Evolutionary conservation across 2,888 invertebrate genomes (phyloP).

Genomic region (Lepidocyrtinus sp.): DNA sequence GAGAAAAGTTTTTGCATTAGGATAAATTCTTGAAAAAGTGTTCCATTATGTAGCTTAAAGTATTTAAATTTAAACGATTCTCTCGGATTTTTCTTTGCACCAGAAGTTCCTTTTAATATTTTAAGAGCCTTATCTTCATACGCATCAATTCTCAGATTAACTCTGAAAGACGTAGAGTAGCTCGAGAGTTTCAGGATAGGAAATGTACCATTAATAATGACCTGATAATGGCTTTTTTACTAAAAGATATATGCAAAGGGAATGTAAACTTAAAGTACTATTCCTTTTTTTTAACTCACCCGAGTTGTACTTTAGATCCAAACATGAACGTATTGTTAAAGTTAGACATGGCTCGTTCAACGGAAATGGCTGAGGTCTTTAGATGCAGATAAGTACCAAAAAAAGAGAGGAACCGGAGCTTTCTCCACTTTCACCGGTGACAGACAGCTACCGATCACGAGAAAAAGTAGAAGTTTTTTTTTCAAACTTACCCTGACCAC

Average conservation of each 20-base stretch:
- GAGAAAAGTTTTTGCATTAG: not conserved
- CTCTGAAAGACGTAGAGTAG: too few relatives aligned
- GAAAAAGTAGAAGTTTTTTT: too few relatives aligned
- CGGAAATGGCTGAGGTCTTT: constrained; percentile 81
- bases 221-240: constrained; percentile 5
- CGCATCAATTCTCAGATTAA: constrained; percentile 6
- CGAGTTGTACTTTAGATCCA: constrained; percentile 82
- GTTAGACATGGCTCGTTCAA: constrained; percentile 95
- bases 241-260: not conserved
- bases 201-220: not conserved
- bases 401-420: too few relatives aligned
- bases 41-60: constrained; percentile 2
- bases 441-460: too few relatives aligned
- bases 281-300: constrained; percentile 73
- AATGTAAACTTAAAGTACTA: not conserved
- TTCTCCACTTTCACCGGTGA: too few relatives aligned
- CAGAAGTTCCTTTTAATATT: not conserved
- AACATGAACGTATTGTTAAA: constrained; percentile 92
- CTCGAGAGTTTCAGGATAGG: not conserved
- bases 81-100: not conserved
- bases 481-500: constrained; percentile 94
- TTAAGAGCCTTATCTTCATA: constrained; percentile 7
- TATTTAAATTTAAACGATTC: constrained; percentile 2
- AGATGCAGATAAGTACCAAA: not conserved
- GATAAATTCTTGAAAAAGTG: not conserved